Conservation (phyloP, 2,113 vertebrate genomes). For the Myotis brandtii region DNA sequence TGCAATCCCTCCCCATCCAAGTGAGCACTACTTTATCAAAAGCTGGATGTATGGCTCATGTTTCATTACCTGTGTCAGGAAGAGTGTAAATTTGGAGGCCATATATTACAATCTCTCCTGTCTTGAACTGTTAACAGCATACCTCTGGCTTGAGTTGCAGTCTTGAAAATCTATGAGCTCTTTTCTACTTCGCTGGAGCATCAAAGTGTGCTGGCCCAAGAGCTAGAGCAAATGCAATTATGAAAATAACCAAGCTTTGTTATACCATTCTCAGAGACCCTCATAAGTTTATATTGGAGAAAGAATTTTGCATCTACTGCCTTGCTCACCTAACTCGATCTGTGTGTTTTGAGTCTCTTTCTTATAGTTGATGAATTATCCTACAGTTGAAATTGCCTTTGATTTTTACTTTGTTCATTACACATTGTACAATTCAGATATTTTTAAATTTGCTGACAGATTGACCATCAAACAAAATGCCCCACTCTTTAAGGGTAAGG, state of each 20-base stretch:
- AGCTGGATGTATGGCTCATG: constrained; percentile 27
- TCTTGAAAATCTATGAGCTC: constrained; percentile 60
- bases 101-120: constrained; percentile 36
- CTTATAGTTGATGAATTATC: constrained; percentile 19
- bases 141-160: constrained; percentile 46
- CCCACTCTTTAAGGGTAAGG: neutral
- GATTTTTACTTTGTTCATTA: constrained; percentile 43
- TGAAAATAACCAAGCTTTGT: neutral
- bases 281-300: neutral
- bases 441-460: constrained; percentile 61
- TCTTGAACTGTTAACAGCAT: constrained; percentile 37
- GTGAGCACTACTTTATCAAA: constrained; percentile 57
- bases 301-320: neutral
- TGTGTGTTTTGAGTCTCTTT: neutral
- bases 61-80: constrained; percentile 60
- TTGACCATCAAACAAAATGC: constrained; percentile 10
- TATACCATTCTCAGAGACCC: neutral
- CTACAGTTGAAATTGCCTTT: constrained; percentile 42
- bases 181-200: constrained; percentile 62
- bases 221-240: neutral
- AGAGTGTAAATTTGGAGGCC: constrained; percentile 65
- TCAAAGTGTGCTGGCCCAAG: constrained; percentile 20
- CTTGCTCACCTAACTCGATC: neutral
- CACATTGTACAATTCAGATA: constrained; percentile 21
- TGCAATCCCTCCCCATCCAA: neutral